Percentiles rank a stretch among this genome's conserved stretches.
Conservation (phyloP, 2,113 vertebrate species). For the Eulacestoma nigropectus region DNA sequence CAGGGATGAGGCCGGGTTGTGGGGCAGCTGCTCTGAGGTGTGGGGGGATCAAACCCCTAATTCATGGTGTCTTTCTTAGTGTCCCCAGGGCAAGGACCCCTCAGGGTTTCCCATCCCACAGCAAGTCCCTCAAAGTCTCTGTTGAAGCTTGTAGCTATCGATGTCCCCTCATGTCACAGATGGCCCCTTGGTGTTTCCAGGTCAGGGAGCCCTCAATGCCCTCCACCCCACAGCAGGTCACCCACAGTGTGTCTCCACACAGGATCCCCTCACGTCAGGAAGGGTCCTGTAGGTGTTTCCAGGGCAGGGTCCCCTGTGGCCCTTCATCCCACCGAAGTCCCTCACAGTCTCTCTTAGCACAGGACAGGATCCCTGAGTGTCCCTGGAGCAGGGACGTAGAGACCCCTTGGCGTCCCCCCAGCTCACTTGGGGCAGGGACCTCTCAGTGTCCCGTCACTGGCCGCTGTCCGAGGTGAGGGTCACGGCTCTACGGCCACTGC, state of each 20-base stretch:
- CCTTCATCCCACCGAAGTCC: not conserved
- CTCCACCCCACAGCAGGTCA: not conserved
- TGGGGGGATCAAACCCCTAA: not conserved
- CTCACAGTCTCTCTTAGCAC: not conserved
- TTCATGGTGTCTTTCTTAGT: not conserved
- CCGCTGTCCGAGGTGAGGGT: not conserved
- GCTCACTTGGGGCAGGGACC: not conserved
- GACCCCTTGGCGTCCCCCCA: not conserved
- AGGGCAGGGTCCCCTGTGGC: too few relatives aligned
- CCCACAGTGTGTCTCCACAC: not conserved
- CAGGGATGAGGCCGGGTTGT: not conserved
- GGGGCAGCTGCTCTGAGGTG: not conserved
- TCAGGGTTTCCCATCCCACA: not conserved
- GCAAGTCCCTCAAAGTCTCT: not conserved
- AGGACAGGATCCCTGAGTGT: not conserved
- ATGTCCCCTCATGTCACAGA: fast-evolving
- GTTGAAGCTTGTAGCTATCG: too few relatives aligned
- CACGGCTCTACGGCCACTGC: fast-evolving
- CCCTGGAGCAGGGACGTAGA: too few relatives aligned
- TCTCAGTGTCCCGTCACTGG: not conserved
- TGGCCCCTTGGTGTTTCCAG: not conserved
- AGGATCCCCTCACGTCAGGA: fast-evolving
- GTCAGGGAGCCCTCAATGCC: not conserved
- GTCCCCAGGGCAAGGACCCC: not conserved
- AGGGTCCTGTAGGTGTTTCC: not conserved